phyloP scores from a whole-genome alignment of 2,113 vertebrate genomes.

The Sinosuthora webbiana region DNA sequence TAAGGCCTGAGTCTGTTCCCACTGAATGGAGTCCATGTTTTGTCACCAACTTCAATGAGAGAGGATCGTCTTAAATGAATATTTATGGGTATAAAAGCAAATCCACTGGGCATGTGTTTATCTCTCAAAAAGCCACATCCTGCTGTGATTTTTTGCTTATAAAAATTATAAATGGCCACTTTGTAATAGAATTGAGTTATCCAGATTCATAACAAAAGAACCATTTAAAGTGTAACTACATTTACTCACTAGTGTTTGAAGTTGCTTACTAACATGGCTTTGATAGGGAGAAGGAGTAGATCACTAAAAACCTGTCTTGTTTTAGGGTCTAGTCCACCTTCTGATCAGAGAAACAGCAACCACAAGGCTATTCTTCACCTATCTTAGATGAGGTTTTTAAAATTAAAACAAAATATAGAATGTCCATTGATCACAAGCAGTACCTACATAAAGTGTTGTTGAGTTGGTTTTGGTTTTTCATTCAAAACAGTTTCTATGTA shows the following conservation, averaged over 20 bases:
- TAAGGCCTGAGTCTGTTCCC: not conserved
- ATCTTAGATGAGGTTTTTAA: not conserved
- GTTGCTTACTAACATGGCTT: not conserved
- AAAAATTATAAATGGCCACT: conserved; percentile 6
- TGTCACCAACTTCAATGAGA: not conserved
- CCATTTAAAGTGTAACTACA: not conserved
- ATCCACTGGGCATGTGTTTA: not conserved
- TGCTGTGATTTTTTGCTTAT: conserved; percentile 12
- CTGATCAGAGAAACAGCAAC: not conserved
- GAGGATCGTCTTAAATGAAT: not conserved
- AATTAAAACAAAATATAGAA: not conserved
- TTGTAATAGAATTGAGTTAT: not conserved
- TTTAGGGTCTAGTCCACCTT: not conserved
- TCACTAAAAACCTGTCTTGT: not conserved
- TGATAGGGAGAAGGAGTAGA: not conserved
- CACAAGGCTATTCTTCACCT: not conserved
- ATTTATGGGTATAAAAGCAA: conserved; percentile 13
- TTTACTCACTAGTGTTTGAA: not conserved
- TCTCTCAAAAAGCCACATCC: conserved; percentile 29
- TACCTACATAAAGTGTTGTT: not conserved
- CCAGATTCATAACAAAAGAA: not conserved
- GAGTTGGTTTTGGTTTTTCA: not conserved
- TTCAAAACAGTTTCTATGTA: not conserved
- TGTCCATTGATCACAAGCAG: not conserved
- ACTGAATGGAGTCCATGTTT: not conserved